phyloP scores from a whole-genome alignment of 2,888 invertebrate genomes.

The Noctuana brunneofusca region DNA sequence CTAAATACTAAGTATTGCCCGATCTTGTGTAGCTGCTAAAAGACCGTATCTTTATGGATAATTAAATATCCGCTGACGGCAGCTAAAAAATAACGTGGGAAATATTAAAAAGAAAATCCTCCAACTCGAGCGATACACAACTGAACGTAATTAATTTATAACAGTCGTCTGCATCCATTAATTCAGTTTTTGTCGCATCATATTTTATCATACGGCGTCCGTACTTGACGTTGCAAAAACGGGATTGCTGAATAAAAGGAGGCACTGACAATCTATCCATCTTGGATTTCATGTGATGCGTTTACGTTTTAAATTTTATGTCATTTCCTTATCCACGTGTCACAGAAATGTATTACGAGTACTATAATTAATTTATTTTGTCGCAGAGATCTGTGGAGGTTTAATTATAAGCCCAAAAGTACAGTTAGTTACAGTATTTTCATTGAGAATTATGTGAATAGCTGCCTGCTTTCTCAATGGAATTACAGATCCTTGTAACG shows the following conservation, averaged over 20 bases:
- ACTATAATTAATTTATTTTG: too few relatives aligned
- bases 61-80: conserved; percentile 7
- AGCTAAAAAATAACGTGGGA: conserved; percentile 22
- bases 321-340: conserved; percentile 1
- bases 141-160: conserved; percentile 59
- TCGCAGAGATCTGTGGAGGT: too few relatives aligned
- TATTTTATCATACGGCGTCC: conserved; percentile 53
- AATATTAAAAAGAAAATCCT: conserved; percentile 21
- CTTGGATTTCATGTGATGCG: conserved; percentile 41
- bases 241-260: conserved; percentile 45
- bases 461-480: too few relatives aligned
- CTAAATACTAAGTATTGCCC: not conserved
- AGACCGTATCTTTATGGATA: conserved; percentile 9
- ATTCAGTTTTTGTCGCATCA: conserved; percentile 61
- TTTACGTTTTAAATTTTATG: not conserved
- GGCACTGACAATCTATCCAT: conserved; percentile 56
- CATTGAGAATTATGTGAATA: too few relatives aligned
- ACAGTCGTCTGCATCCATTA: conserved; percentile 58
- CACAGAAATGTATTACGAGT: not conserved
- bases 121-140: conserved; percentile 39
- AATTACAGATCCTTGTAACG: too few relatives aligned
- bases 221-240: conserved; percentile 50
- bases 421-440: too few relatives aligned
- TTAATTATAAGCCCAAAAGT: too few relatives aligned
- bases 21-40: conserved; percentile 3